Base-by-base conservation (phyloP, 37 sponge, comb jelly and placozoan species). In the Aphrocallistes beatrix region DNA sequence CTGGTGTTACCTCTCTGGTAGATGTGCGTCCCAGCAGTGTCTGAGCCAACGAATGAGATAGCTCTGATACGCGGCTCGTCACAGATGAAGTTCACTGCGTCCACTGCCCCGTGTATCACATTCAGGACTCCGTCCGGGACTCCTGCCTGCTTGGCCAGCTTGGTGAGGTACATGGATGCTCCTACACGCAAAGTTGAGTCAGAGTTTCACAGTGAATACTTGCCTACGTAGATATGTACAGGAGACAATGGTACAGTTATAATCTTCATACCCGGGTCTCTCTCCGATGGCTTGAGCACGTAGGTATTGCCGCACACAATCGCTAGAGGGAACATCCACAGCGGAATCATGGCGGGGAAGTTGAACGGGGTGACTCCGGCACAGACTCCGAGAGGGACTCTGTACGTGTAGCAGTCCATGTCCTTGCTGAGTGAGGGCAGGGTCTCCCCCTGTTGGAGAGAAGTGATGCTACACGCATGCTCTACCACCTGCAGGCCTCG, bases 401-500 rank as follows among this genome's bases (percentile, higher is more conserved):
- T 81, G 87, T 93, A 94, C 32, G 94, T 90, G 85, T 94, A 92
- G 36, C 94, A 95, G 88, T 97, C 99, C 95, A 97, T 92, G 89
- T 97, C 99, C 37, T 91, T 92, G 39, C 89, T 90, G 38, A 97
- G 86, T 0, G 89, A 81, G 32, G 92, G 92, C 16, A 97, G 87
- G 8, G 95, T 97, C 83, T 97, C 99, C 36, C 99, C 99, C 36
- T 93, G 90, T 51, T 93, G 95, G 1, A 97, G 91, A 30, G 88
- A 88, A 6, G 99, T 93, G 40, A 95, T 92, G 39, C 91, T 88
- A 49, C 99, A 97, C 69, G 91, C 89, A 51, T 97, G 99, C 83
- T 97, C 99, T 38, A 97, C 99, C 38, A 97, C 96, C 90, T 97
- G 99, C 34, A 97, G 92, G 0, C 99, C 99, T 38, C 99, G 50